A percentile compares a stretch with the other conserved stretches of the same genome.
Conservation (phyloP, 2,113 vertebrate genomes). For the Vulpes lagopus region DNA sequence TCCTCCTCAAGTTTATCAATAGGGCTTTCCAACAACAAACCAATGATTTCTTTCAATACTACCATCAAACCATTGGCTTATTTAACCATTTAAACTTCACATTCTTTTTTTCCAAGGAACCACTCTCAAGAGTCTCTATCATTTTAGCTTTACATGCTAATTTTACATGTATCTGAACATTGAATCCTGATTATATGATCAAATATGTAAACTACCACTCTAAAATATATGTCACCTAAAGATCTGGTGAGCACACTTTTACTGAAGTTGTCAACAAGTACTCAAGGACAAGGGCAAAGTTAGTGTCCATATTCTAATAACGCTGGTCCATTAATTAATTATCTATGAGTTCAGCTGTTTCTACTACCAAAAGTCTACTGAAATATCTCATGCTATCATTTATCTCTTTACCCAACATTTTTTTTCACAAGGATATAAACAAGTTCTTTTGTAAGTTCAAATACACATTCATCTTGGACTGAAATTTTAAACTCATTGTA, state of each 20-base stretch:
- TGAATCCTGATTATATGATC: constrained; percentile 31
- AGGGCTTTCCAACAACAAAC: background rate
- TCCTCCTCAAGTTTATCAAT: background rate
- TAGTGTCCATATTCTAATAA: background rate
- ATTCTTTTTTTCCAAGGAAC: background rate
- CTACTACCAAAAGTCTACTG: background rate
- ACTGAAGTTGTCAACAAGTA: background rate
- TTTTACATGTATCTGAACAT: constrained; percentile 13
- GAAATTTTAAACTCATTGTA: background rate
- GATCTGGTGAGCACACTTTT: background rate
- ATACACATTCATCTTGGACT: background rate
- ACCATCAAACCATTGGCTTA: background rate
- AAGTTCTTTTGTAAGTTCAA: background rate
- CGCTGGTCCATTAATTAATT: background rate
- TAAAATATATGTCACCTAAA: background rate
- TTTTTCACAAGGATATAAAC: background rate
- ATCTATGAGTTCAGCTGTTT: background rate
- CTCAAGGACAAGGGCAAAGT: background rate
- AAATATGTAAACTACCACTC: background rate
- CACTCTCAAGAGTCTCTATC: background rate
- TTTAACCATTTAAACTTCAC: background rate
- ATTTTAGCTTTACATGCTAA: background rate
- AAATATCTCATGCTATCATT: background rate
- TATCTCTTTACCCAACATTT: background rate
- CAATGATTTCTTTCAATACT: constrained; percentile 8